Evolutionary conservation across 1,140 invertebrate genomes (phyloP).

Genomic region (Drosophila albomicans): DNA sequence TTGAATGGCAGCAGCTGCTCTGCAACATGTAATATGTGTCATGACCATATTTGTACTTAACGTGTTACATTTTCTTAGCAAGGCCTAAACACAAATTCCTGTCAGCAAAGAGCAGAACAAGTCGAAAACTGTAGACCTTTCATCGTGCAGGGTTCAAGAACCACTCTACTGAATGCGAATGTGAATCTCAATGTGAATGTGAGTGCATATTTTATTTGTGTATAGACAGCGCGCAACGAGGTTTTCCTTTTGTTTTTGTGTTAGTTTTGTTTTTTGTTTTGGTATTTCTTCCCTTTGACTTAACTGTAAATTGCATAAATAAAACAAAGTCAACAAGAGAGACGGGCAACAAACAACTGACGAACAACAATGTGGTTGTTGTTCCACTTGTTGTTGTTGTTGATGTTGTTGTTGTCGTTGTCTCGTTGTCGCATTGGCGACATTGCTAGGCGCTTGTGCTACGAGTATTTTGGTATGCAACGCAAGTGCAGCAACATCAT

Average conservation of each 20-base stretch:
- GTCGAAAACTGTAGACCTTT: conserved; percentile 15
- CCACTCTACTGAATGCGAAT: conserved; percentile 7
- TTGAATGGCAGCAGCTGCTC: neutral
- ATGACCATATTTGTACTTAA: conserved; percentile 66
- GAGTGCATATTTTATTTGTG: conserved; percentile 40
- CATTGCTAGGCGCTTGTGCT: conserved; percentile 69
- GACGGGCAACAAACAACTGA: conserved; percentile 46
- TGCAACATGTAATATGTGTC: conserved; percentile 40
- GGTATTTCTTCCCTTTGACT: conserved; percentile 38
- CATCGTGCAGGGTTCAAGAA: conserved; percentile 28
- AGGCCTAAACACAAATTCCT: conserved; percentile 29
- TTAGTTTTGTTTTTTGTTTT: neutral
- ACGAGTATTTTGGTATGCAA: conserved; percentile 73
- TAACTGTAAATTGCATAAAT: conserved; percentile 81
- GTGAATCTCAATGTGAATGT: conserved; percentile 22
- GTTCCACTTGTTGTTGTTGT: conserved; percentile 28
- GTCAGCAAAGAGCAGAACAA: conserved; percentile 31
- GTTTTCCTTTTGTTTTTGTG: conserved; percentile 24
- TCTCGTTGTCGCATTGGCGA: conserved; percentile 59
- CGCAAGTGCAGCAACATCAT: conserved; percentile 72
- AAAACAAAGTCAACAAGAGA: conserved; percentile 64
- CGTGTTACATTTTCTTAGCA: conserved; percentile 60
- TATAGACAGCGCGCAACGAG: conserved; percentile 7
- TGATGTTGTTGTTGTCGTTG: conserved; percentile 37
- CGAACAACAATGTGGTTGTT: conserved; percentile 61